Conservation (phyloP, 2,888 invertebrate species). For the Tenthredo notha region DNA sequence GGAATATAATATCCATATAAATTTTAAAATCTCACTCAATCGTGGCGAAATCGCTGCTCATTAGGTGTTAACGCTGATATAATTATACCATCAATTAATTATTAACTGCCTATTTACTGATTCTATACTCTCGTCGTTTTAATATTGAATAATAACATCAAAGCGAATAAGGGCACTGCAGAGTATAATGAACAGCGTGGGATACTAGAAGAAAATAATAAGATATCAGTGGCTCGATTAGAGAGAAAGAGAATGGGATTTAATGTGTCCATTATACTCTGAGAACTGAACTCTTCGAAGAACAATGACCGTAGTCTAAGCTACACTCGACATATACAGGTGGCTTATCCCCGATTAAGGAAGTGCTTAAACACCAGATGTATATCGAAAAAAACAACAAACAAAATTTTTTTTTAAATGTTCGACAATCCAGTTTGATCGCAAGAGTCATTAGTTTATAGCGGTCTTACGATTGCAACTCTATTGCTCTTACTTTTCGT, state of each 20-base stretch:
- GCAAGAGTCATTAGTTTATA: neutral
- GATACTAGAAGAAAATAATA: neutral
- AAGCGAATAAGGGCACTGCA: neutral
- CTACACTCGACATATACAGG: neutral
- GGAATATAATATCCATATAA: neutral
- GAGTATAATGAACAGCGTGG: neutral
- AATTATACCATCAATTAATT: constrained; percentile 2
- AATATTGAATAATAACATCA: neutral
- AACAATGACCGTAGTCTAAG: neutral
- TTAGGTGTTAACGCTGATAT: neutral
- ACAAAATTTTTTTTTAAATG: too few species aligned
- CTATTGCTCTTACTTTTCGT: neutral
- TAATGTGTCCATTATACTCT: constrained; percentile 4
- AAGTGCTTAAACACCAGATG: neutral
- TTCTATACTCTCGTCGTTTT: neutral
- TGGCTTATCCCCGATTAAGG: neutral
- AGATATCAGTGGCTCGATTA: neutral
- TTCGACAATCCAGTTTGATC: neutral
- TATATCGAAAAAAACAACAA: neutral
- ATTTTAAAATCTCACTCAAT: neutral
- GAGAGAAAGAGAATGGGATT: neutral
- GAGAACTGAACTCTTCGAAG: neutral
- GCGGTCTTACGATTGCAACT: neutral
- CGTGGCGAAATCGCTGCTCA: neutral
- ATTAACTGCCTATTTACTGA: neutral